phyloP scores from a whole-genome alignment of 2,797 vertebrate genomes.

The Bradypus variegatus region DNA sequence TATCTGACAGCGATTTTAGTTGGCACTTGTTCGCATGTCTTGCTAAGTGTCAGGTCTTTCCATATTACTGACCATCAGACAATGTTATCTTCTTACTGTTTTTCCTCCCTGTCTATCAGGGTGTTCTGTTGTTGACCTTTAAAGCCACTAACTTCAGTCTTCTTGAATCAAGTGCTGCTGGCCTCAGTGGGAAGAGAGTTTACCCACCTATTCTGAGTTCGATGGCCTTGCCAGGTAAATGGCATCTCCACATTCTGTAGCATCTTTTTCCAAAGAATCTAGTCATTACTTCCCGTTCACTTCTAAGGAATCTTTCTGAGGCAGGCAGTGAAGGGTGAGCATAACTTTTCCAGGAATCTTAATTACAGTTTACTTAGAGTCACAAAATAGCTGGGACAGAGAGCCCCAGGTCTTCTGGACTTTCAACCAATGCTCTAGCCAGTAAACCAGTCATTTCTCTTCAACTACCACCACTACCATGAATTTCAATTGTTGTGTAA shows the following conservation, averaged over 20 bases:
- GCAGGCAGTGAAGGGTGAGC: not conserved
- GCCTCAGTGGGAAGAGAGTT: not conserved
- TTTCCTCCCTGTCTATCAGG: not conserved
- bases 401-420: not conserved
- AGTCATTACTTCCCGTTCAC: conserved; percentile 6
- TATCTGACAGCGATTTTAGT: not conserved
- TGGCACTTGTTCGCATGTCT: not conserved
- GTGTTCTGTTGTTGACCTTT: not conserved
- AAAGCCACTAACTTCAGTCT: not conserved
- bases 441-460: not conserved
- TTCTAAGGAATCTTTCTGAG: not conserved
- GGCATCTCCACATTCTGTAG: not conserved
- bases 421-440: not conserved
- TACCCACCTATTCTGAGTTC: not conserved
- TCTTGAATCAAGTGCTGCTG: not conserved
- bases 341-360: conserved; percentile 28
- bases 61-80: not conserved
- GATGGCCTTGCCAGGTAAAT: not conserved
- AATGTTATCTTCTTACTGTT: not conserved
- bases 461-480: not conserved
- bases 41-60: not conserved
- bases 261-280: conserved; percentile 9
- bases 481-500: not conserved
- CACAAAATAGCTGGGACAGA: not conserved
- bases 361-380: conserved; percentile 1